These are phyloP conservation scores for Styela plicata DNA, from an alignment of 23 tunicate genomes.

Conservation along the genomic window DNA sequence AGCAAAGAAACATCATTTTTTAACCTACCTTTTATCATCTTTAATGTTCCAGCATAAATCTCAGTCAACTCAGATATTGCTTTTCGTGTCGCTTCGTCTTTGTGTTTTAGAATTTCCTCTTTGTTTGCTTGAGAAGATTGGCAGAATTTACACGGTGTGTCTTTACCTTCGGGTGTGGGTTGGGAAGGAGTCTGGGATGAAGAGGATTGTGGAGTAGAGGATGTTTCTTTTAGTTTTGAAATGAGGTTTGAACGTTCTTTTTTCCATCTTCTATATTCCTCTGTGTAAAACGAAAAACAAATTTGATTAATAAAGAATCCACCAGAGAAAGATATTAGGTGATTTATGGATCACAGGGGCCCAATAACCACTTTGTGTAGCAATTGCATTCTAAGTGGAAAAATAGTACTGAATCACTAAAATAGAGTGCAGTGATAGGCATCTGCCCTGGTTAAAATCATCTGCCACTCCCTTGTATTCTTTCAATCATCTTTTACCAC, in stretches of 20 bases:
- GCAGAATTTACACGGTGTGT: conserved; percentile 14
- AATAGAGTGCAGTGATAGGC: too few relatives aligned
- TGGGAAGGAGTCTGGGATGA: not conserved
- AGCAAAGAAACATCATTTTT: too few relatives aligned
- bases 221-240: conserved; percentile 16
- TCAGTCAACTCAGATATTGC: conserved; percentile 19
- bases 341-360: too few relatives aligned
- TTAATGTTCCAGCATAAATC: conserved; percentile 21
- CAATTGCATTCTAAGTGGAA: too few relatives aligned
- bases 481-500: too few relatives aligned
- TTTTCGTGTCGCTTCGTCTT: conserved; percentile 22
- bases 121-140: conserved; percentile 6
- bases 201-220: not conserved
- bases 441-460: too few relatives aligned
- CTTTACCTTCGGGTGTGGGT: not conserved
- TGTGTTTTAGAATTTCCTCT: not conserved
- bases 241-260: conserved; percentile 51
- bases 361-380: too few relatives aligned
- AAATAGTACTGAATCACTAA: too few relatives aligned
- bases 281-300: conserved; percentile 28
- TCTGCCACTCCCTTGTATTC: too few relatives aligned
- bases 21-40: conserved; percentile 21
- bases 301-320: not conserved
- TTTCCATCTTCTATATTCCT: conserved; percentile 88
- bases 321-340: not conserved